A percentile compares a stretch with the other conserved stretches of the same genome.
Evolutionary conservation across 2,113 vertebrate genomes (phyloP).

Genomic region (human): GRCh38 chr7:114153001-114153500

Average conservation of each 20-base stretch:
- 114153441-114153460: slow-evolving; percentile 50
- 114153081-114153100: slow-evolving; percentile 55
- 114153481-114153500: slow-evolving; percentile 73
- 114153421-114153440: slow-evolving; percentile 61
- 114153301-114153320: slow-evolving; percentile 81
- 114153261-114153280: slow-evolving; percentile 76
- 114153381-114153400: slow-evolving; percentile 76
- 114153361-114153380: slow-evolving; percentile 85
- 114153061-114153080: slow-evolving; percentile 69
- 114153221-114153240: slow-evolving; percentile 62
- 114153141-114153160: slow-evolving; percentile 64
- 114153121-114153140: slow-evolving; percentile 53
- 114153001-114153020: slow-evolving; percentile 87
- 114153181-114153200: not conserved
- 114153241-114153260: slow-evolving; percentile 72
- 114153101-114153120: slow-evolving; percentile 43
- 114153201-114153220: slow-evolving; percentile 39
- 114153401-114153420: slow-evolving; percentile 76
- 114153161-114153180: slow-evolving; percentile 52
- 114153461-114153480: slow-evolving; percentile 71
- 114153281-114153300: slow-evolving; percentile 78
- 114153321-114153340: slow-evolving; percentile 76
- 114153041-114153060: slow-evolving; percentile 70
- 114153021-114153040: slow-evolving; percentile 84
- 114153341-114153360: slow-evolving; percentile 83